Base-by-base conservation (phyloP, 2,888 invertebrate genomes). In the Fabriciana adippe region DNA sequence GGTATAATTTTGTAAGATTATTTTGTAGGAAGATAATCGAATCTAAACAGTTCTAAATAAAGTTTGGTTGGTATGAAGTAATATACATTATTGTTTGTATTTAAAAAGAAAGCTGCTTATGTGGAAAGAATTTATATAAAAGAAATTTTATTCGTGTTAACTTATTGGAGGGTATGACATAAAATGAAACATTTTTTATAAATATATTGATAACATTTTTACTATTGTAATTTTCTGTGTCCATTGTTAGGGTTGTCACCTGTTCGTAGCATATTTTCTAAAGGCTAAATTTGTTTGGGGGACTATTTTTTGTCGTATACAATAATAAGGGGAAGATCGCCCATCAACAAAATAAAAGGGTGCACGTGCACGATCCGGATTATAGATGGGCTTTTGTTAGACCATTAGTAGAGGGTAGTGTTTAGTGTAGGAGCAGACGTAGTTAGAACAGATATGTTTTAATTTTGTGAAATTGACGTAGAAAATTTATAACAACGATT, bases 401-500 rank as follows among this genome's bases (percentile, higher is more conserved):
- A 48, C 14, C 31, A 59, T 59, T 59, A 21, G 26, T 13, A 21
- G 3, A 31, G 48, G 31, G 48, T 59, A 47, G 48, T 6, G 48
- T 4, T 26, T 31, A 16, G 26, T 48, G 56, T 45, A 41, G n/a
- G 55, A 41, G 8, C 57, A 57, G 15, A 45, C 55, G 11, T 31
- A 1, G 31, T 26, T 45, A 41, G 35, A 41, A 11, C 35, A 41
- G 11, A 41, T 45, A 62, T 55, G 31, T 48, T 47, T 54, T 3
- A 54, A 59, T 54, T 41, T 16, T 18, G 48, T 54, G n/a, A 53
- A 51, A 47, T 31, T 45, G 48, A 48, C n/a, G 60, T 47, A 35
- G 35, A 56, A 55, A 61, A 54, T 50, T 18, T 62, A n/a, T 41
- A 35, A 63, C 45, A 68, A 59, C 70, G 70, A 69, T 70, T 72